These are phyloP conservation scores for Eurystomus gularis DNA, from an alignment of 2,113 vertebrate species.

Conservation along the genomic window DNA sequence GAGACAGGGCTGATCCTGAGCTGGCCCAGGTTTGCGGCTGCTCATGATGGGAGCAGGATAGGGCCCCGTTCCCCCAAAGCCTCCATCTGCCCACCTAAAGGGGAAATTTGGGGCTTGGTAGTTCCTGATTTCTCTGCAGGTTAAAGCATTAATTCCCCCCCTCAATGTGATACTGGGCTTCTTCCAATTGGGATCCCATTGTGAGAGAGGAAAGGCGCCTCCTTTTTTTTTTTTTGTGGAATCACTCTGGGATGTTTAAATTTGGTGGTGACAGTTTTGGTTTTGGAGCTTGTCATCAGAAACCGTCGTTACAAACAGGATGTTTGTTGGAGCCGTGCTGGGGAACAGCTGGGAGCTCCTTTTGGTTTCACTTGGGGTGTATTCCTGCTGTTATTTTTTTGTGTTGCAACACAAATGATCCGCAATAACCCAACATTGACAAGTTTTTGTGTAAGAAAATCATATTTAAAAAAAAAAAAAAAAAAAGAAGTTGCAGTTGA, in stretches of 20 bases:
- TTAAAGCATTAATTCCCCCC: neutral
- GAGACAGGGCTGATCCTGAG: neutral
- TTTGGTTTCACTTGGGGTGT: neutral
- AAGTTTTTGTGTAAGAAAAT: neutral
- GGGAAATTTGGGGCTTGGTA: neutral
- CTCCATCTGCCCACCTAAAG: neutral
- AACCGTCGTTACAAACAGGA: slow-evolving; percentile 34
- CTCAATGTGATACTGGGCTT: neutral
- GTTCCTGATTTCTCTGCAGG: neutral
- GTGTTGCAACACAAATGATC: neutral
- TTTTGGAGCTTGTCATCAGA: slow-evolving; percentile 42
- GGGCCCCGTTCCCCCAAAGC: rapidly evolving
- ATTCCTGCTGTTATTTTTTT: neutral
- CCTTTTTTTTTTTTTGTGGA: neutral
- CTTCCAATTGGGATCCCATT: neutral
- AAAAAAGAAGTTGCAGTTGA: neutral
- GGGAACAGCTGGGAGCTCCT: slow-evolving; percentile 23
- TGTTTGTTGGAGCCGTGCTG: slow-evolving; percentile 11
- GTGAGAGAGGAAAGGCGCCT: neutral
- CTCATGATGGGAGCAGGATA: neutral
- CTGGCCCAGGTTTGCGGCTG: neutral
- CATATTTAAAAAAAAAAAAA: neutral
- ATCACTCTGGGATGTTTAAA: slow-evolving; percentile 36
- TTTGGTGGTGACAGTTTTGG: slow-evolving; percentile 58
- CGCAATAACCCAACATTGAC: neutral